A percentile compares a stretch with the other conserved stretches of the same genome.
Evolutionary conservation across 2,888 invertebrate genomes (phyloP).

Genomic region (Timandra comae): DNA sequence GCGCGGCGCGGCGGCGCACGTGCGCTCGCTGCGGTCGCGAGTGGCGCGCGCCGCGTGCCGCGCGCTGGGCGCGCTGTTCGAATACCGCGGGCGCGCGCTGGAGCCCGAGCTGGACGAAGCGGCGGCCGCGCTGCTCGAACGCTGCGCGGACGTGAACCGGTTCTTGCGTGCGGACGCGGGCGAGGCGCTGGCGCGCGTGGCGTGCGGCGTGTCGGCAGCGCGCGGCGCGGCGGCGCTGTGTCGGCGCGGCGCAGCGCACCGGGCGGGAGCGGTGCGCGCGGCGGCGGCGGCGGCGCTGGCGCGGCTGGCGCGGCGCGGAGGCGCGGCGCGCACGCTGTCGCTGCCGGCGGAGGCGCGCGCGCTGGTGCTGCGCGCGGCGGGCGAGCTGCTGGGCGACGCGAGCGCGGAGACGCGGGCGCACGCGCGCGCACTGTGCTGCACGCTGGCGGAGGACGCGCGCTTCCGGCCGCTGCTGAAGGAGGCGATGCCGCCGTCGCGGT

Average conservation of each 20-base stretch:
- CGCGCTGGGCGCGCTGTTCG: conserved; percentile 87
- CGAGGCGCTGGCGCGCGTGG: conserved; percentile 87
- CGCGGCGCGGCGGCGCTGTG: conserved; percentile 82
- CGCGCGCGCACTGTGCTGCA: conserved; percentile 86
- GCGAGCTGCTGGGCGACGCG: conserved; percentile 90
- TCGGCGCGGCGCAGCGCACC: conserved; percentile 85
- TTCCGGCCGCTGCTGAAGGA: conserved; percentile 87
- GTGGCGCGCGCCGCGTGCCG: conserved; percentile 93
- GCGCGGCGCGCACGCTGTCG: conserved; percentile 83
- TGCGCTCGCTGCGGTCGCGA: conserved; percentile 93
- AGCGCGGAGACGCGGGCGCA: conserved; percentile 89
- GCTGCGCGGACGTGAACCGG: conserved; percentile 95
- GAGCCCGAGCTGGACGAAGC: conserved; percentile 91
- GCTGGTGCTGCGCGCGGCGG: conserved; percentile 86
- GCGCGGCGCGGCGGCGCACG: conserved; percentile 84
- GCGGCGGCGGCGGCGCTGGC: conserved; percentile 87
- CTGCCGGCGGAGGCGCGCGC: conserved; percentile 87
- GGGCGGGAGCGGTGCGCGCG: conserved; percentile 91
- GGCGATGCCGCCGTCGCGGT: conserved; percentile 85
- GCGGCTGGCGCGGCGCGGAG: conserved; percentile 83
- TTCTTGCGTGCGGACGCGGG: conserved; percentile 94
- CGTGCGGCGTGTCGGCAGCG: conserved; percentile 83
- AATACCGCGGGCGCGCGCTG: conserved; percentile 72
- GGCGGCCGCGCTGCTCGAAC: conserved; percentile 86
- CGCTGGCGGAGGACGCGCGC: conserved; percentile 82